Evolutionary conservation across 1,140 invertebrate genomes (phyloP).

Genomic region (Carposina sasakii): DNA sequence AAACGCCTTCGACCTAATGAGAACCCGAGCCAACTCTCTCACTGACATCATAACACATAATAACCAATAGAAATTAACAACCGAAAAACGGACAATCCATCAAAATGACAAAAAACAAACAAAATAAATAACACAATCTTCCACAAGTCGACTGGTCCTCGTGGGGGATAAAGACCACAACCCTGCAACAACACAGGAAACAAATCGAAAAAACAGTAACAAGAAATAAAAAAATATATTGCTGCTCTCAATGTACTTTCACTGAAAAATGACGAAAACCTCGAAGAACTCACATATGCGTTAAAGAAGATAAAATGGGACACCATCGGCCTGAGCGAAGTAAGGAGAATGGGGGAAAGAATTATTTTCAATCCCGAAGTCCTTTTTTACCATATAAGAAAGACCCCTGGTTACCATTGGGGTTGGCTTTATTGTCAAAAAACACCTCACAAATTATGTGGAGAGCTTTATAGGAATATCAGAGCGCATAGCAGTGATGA

Average conservation of each 20-base stretch:
- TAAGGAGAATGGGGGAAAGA: conserved; percentile 2
- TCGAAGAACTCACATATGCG: background rate
- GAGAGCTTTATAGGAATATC: background rate
- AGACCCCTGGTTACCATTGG: conserved; percentile 1
- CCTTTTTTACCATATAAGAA: conserved; percentile 3
- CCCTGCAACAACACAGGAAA: background rate
- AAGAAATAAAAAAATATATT: background rate
- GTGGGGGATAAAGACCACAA: conserved; percentile 14
- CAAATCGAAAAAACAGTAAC: background rate
- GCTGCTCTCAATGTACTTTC: background rate
- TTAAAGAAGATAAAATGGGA: conserved; percentile 8
- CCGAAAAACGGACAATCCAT: conserved; percentile 25
- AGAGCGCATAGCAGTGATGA: background rate
- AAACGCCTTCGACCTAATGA: too few relatives aligned
- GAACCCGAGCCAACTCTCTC: conserved; percentile 17
- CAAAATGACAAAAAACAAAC: too few relatives aligned
- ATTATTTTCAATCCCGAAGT: background rate
- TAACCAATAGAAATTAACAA: conserved; percentile 23
- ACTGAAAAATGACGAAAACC: conserved; percentile 4
- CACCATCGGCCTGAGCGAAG: conserved; percentile 1
- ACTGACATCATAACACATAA: conserved; percentile 6
- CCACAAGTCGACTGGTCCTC: conserved; percentile 34
- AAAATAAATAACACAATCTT: conserved; percentile 20
- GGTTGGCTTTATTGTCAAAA: conserved; percentile 2
- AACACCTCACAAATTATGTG: background rate